phyloP scores from a whole-genome alignment of 2,797 vertebrate species.

The Halcyon badia region DNA sequence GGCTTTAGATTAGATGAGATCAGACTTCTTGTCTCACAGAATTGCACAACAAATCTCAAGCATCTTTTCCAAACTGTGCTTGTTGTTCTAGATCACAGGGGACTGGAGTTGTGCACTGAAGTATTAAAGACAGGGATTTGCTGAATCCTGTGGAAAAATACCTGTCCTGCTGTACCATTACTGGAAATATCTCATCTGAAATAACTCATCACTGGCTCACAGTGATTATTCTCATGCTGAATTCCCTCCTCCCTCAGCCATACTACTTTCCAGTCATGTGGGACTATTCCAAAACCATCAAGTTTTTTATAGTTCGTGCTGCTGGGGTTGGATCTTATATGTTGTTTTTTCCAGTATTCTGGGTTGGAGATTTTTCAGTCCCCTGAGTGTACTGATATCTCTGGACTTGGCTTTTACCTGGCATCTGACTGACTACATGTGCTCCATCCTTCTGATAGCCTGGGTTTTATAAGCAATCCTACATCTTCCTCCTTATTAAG shows the following conservation, averaged over 20 bases:
- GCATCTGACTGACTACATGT: background rate
- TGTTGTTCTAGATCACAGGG: background rate
- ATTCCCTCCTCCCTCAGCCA: background rate
- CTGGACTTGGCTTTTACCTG: background rate
- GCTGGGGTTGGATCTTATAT: rapidly evolving
- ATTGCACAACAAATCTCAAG: background rate
- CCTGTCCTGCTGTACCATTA: background rate
- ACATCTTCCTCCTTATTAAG: background rate
- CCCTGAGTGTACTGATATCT: background rate
- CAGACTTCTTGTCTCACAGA: background rate
- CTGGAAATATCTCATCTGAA: background rate
- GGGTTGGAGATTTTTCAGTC: background rate
- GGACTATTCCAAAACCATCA: background rate
- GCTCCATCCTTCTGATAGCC: background rate
- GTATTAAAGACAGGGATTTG: background rate
- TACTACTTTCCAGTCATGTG: background rate
- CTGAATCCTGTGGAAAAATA: background rate
- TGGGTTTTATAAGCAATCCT: background rate
- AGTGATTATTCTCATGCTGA: background rate
- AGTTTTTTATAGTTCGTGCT: background rate
- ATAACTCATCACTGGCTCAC: background rate
- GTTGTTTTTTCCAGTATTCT: background rate
- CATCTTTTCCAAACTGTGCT: background rate
- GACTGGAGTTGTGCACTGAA: background rate
- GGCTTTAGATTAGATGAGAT: background rate